Evolutionary conservation across 2,888 invertebrate genomes (phyloP).

Genomic region (Dioctria rufipes): DNA sequence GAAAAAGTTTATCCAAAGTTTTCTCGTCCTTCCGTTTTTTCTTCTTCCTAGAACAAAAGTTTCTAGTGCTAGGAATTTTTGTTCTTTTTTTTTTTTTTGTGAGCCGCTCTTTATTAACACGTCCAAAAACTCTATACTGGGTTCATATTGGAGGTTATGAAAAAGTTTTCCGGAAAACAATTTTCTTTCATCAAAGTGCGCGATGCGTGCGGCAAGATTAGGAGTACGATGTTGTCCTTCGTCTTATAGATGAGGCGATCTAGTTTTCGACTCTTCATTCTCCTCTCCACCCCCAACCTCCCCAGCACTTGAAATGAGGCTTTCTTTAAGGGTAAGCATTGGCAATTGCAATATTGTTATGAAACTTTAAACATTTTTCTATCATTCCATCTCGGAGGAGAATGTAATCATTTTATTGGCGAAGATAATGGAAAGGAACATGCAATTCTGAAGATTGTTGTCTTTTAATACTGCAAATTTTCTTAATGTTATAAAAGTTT

Average conservation of each 20-base stretch:
- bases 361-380: constrained; percentile 45
- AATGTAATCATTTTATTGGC: constrained; percentile 41
- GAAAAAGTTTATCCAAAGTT: no score
- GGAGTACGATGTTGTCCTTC: no score
- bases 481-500: constrained; percentile 22
- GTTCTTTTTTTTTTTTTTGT: neutral
- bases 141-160: constrained; percentile 42
- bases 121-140: constrained; percentile 15
- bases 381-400: no score
- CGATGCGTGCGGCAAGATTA: no score
- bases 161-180: constrained; percentile 5
- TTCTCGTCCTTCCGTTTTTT: constrained; percentile 8
- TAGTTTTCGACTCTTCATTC: no score
- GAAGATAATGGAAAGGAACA: constrained; percentile 32
- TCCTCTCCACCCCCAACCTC: no score
- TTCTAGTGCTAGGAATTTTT: no score
- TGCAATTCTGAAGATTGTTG: constrained; percentile 15
- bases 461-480: constrained; percentile 12
- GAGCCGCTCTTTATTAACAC: constrained; percentile 36
- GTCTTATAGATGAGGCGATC: no score
- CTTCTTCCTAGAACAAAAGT: neutral
- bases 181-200: constrained; percentile 32
- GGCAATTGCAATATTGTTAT: constrained; percentile 42
- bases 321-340: constrained; percentile 26
- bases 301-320: no score